Conservation (phyloP, 2,888 invertebrate genomes). For the Mycalesis mineus region DNA sequence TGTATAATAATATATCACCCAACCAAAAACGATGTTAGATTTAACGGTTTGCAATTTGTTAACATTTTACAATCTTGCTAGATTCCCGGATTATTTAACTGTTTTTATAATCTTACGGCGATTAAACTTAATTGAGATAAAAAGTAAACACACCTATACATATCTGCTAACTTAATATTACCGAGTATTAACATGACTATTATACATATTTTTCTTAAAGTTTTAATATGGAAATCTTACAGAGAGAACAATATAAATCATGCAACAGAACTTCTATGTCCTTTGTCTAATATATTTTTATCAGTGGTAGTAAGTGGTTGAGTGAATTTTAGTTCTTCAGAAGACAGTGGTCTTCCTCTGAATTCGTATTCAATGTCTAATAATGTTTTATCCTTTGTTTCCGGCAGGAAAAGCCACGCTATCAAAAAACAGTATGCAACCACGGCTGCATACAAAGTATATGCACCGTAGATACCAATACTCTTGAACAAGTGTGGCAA, state of each 20-base stretch:
- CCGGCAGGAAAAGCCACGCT: conserved; percentile 50
- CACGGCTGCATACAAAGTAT: conserved; percentile 44
- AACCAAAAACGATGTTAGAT: too few relatives aligned
- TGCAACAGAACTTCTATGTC: conserved; percentile 39
- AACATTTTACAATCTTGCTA: too few relatives aligned
- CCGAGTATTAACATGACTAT: background rate
- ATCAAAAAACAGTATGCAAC: conserved; percentile 48
- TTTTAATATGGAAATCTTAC: too few relatives aligned
- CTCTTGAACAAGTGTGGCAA: conserved; percentile 45
- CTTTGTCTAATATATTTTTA: conserved; percentile 37
- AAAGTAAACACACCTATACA: too few relatives aligned
- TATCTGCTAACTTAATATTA: too few relatives aligned
- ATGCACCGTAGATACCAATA: conserved; percentile 50
- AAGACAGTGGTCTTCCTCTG: conserved; percentile 45
- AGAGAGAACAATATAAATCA: conserved; percentile 7
- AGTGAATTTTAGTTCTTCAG: conserved; percentile 43
- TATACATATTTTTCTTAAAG: too few relatives aligned
- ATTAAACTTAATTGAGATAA: too few relatives aligned
- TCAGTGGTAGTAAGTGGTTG: conserved; percentile 41
- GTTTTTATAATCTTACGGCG: too few relatives aligned
- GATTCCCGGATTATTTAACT: too few relatives aligned
- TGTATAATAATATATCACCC: too few relatives aligned
- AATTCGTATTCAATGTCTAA: conserved; percentile 66
- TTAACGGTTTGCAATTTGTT: too few relatives aligned
- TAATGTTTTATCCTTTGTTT: conserved; percentile 61